Evolutionary conservation across 2,888 invertebrate species (phyloP), one percentile per base, ranked within the genome.

Genomic region (Elegia similella): DNA sequence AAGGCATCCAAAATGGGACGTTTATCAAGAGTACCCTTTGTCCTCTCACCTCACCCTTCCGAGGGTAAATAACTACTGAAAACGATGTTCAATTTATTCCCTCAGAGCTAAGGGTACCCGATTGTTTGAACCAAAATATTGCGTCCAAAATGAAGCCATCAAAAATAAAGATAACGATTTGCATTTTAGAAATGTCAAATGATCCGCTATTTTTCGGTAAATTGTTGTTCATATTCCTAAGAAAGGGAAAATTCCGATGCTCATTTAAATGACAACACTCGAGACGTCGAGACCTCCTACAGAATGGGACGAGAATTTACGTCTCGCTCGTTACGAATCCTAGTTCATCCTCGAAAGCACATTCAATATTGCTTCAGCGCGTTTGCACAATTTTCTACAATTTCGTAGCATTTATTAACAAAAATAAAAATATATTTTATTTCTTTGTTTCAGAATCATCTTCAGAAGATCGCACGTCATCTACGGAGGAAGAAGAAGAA

Each of bases 401-500:
- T 53, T 53, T 50, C 38, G 17, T 12, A n/a, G n/a, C 12, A 38
- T 38, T 38, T 34, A 34, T 34, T 34, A 1, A 34, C 10, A 8
- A 38, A 12, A 5, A 8, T 12, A 34, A 12, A 38, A n/a, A 38
- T 12, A 23, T 42, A 23, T 42, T 42, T 52, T 56, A 65, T 65
- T 64, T 7, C 55, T 63, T 86, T 80, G 78, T 88, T 84, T 17
- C 69, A 91, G 91, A 91, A 80, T 83, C 91, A 62, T 83, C 85
- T 60, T 84, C 88, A 54, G 88, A 88, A 63, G 87, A 87, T 65
- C 82, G 82, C 57, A 74, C 84, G 75, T 92, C 93, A 46, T 76
- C 87, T 77, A 93, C 93, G 5, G 50, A 38, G 54, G 93, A 93
- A 60, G 94, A 91, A 57, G 93, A 93, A 74, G 93, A 93, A 70